These are phyloP conservation scores for Drosophila willistoni DNA, from an alignment of 1,140 invertebrate genomes.

Conservation along the genomic window DNA sequence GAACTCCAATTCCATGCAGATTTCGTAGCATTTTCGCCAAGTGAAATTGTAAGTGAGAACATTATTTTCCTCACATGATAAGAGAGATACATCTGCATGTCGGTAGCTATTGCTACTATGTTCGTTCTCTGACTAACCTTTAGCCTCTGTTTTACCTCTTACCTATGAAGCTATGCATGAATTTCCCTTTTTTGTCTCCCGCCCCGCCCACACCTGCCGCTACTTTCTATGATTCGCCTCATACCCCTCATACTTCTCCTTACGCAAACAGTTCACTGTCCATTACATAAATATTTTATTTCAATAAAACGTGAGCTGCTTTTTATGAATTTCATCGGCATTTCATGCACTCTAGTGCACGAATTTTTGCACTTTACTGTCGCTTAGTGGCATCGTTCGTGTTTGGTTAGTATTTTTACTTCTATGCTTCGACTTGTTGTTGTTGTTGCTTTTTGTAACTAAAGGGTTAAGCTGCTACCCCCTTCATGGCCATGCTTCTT, in stretches of 20 bases:
- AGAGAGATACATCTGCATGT: constrained; percentile 6
- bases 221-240: not conserved
- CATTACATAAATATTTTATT: constrained; percentile 83
- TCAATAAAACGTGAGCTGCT: constrained; percentile 81
- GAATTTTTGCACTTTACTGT: constrained; percentile 77
- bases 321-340: constrained; percentile 82
- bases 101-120: not conserved
- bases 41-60: not conserved
- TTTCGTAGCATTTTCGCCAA: too few relatives aligned
- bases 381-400: constrained; percentile 80
- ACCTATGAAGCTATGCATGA: not conserved
- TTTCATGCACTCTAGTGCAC: constrained; percentile 73
- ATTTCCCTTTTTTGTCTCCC: not conserved
- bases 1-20: too few relatives aligned
- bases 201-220: not conserved
- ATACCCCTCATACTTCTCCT: constrained; percentile 5
- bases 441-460: constrained; percentile 25
- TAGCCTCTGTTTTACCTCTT: not conserved
- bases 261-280: constrained; percentile 75
- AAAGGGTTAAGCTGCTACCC: constrained; percentile 58
- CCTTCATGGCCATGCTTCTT: constrained; percentile 18
- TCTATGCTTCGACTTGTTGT: constrained; percentile 24
- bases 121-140: constrained; percentile 1
- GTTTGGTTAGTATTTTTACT: constrained; percentile 63
- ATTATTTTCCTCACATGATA: not conserved